Conservation (phyloP, 2,113 vertebrate species). For the Sceloporus undulatus region DNA sequence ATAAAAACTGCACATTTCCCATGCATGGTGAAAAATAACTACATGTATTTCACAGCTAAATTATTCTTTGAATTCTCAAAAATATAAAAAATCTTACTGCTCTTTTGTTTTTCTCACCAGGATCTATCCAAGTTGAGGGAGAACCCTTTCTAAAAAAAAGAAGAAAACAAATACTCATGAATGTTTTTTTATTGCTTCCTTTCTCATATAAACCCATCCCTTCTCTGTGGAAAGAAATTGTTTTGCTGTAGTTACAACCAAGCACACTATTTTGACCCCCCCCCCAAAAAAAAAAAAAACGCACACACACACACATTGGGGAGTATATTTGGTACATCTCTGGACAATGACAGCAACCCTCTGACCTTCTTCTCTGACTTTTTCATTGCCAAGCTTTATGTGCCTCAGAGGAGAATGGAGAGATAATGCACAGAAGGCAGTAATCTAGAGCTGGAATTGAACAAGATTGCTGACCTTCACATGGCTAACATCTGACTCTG, state of each 20-base stretch:
- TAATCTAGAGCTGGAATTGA: conserved; percentile 9
- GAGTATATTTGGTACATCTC: background rate
- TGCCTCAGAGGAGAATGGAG: background rate
- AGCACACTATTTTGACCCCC: background rate
- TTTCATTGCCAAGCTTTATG: background rate
- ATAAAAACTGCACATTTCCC: too few relatives aligned
- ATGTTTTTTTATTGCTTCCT: background rate
- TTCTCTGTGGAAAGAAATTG: background rate
- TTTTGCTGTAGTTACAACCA: background rate
- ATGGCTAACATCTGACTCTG: conserved; percentile 25
- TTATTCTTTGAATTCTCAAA: too few relatives aligned
- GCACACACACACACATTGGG: too few relatives aligned
- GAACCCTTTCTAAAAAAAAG: too few relatives aligned
- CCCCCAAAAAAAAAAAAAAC: background rate
- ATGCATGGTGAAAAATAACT: too few relatives aligned
- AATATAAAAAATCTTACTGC: too few relatives aligned
- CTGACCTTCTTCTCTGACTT: background rate
- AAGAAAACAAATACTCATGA: too few relatives aligned
- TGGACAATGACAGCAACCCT: background rate
- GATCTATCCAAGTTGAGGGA: too few relatives aligned
- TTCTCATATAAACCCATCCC: background rate
- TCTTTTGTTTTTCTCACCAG: too few relatives aligned
- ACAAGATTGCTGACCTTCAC: conserved; percentile 28
- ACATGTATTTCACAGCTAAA: too few relatives aligned
- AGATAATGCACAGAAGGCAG: conserved; percentile 20